Evolutionary conservation across 2,113 vertebrate species (phyloP).

Genomic region (Myiopsitta monachus): DNA sequence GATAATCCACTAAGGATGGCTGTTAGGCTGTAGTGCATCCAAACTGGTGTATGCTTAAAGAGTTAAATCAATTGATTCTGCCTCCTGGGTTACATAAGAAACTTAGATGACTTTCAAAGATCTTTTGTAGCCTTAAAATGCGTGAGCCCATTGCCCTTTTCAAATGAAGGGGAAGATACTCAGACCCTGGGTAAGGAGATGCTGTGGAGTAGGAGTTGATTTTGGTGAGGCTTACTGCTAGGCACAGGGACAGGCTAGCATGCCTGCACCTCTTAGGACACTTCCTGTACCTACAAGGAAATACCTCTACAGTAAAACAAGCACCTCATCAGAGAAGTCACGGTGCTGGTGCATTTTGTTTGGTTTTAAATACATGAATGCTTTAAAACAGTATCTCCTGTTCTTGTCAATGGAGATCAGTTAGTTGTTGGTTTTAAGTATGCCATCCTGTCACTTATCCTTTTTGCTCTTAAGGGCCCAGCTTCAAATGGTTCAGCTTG

Average conservation of each 20-base stretch:
- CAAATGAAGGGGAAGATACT: background rate
- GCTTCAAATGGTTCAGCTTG: background rate
- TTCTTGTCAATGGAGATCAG: background rate
- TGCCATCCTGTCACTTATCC: background rate
- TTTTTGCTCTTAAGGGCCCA: background rate
- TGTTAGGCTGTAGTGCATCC: background rate
- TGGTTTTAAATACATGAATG: background rate
- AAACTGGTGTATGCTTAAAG: background rate
- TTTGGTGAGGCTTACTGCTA: background rate
- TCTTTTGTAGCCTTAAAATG: background rate
- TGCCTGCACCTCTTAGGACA: background rate
- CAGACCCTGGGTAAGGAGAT: background rate
- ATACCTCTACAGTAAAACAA: background rate
- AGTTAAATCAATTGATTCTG: background rate
- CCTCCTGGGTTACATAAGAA: background rate
- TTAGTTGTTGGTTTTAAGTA: background rate
- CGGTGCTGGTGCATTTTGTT: background rate
- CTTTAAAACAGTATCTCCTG: background rate
- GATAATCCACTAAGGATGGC: background rate
- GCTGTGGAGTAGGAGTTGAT: background rate
- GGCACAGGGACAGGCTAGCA: background rate
- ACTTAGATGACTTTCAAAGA: background rate
- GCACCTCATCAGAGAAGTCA: background rate
- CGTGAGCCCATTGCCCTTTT: background rate
- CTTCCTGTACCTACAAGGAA: accelerated